Conservation (phyloP, 2,888 invertebrate genomes). For the Epinotia ramella region DNA sequence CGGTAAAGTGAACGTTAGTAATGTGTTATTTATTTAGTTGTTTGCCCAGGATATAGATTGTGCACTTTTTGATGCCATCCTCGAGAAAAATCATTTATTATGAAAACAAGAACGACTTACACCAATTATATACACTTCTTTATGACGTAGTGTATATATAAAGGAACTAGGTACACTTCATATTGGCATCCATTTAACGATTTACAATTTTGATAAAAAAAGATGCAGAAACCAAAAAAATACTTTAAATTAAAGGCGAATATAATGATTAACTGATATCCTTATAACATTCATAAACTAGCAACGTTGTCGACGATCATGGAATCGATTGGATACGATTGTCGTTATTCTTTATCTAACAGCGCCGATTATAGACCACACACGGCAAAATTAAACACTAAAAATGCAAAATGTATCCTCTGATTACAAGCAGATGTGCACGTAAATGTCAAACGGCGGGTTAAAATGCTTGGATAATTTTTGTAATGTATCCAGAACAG, state of each 20-base stretch:
- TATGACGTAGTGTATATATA: not conserved
- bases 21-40: no score
- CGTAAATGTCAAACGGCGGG: conserved; percentile 59
- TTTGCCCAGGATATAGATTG: no score
- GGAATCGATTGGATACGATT: conserved; percentile 13
- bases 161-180: not conserved
- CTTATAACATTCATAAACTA: not conserved
- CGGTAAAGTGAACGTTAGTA: no score
- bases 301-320: conserved; percentile 1
- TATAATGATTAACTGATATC: not conserved
- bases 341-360: conserved; percentile 3
- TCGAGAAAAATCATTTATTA: not conserved
- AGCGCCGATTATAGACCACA: conserved; percentile 56
- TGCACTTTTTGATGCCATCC: not conserved
- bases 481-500: conserved; percentile 46
- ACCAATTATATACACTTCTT: no score
- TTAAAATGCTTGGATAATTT: conserved; percentile 54
- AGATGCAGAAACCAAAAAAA: no score
- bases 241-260: no score
- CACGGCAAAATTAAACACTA: conserved; percentile 48
- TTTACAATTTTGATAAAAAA: not conserved
- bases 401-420: conserved; percentile 54
- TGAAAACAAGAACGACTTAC: no score
- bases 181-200: not conserved
- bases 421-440: conserved; percentile 60